Evolutionary conservation across 2,113 vertebrate species (phyloP).

Genomic region (Egretta garzetta): DNA sequence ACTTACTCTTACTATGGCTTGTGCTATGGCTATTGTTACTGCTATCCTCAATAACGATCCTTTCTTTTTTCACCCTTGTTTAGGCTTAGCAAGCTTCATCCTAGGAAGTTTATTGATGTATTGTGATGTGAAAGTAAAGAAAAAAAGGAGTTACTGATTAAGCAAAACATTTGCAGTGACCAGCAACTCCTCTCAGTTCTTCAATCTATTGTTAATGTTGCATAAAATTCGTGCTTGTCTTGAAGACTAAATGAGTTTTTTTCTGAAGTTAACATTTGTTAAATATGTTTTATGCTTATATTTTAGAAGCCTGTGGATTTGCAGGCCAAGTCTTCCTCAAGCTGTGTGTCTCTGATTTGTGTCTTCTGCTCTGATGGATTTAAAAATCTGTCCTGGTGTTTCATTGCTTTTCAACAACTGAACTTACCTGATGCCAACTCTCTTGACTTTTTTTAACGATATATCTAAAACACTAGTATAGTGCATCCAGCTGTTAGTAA

Average conservation of each 20-base stretch:
- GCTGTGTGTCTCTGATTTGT: not conserved
- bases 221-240: not conserved
- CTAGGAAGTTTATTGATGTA: not conserved
- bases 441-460: not conserved
- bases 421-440: not conserved
- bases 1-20: not conserved
- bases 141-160: not conserved
- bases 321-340: not conserved
- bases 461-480: not conserved
- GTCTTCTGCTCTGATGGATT: not conserved
- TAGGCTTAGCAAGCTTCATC: not conserved
- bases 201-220: not conserved
- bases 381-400: not conserved
- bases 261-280: not conserved
- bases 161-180: not conserved
- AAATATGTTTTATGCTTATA: not conserved
- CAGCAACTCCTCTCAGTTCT: not conserved
- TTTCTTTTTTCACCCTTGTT: not conserved
- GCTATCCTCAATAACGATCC: not conserved
- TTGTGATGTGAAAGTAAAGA: not conserved
- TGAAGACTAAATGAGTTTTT: not conserved
- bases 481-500: not conserved
- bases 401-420: not conserved
- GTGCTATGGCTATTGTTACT: not conserved
- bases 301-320: not conserved